Evolutionary conservation across 92 coral and sea anemone species (phyloP).

Genomic region (Diadumene lineata): DNA sequence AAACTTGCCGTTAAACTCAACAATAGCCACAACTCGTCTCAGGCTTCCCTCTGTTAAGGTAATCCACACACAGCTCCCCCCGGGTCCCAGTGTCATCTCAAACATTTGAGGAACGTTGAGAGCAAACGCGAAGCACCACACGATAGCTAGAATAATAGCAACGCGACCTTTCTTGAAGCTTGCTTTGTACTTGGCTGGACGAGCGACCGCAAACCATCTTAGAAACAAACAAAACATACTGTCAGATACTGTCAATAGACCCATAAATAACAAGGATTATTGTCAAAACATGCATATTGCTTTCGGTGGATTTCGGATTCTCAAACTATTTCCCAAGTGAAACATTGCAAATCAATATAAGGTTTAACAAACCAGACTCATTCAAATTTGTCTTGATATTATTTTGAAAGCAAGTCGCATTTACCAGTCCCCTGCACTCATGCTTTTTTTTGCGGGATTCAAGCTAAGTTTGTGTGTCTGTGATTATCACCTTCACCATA

Average conservation of each 20-base stretch:
- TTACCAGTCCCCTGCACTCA: too few species aligned
- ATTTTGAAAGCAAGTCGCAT: too few species aligned
- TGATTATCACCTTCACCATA: too few species aligned
- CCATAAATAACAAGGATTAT: too few species aligned
- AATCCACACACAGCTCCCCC: slow-evolving; percentile 43
- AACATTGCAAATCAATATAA: too few species aligned
- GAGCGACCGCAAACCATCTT: slow-evolving; percentile 80
- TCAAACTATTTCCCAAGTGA: too few species aligned
- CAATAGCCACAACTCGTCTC: slow-evolving; percentile 47
- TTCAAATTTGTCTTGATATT: too few species aligned
- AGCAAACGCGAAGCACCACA: slow-evolving; percentile 60
- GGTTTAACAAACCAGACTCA: too few species aligned
- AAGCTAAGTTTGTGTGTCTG: too few species aligned
- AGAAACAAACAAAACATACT: not conserved
- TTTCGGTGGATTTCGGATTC: too few species aligned
- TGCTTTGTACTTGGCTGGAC: slow-evolving; percentile 65
- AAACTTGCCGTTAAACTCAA: slow-evolving; percentile 68
- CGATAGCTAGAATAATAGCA: slow-evolving; percentile 14
- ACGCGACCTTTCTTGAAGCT: slow-evolving; percentile 53
- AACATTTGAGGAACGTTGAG: slow-evolving; percentile 68
- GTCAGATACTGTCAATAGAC: not conserved
- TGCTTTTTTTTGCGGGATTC: too few species aligned
- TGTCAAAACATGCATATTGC: too few species aligned
- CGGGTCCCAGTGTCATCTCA: slow-evolving; percentile 58
- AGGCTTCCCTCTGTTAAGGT: slow-evolving; percentile 49